phyloP scores from a whole-genome alignment of 2,797 vertebrate genomes.

The Scomberomorus guttatus region DNA sequence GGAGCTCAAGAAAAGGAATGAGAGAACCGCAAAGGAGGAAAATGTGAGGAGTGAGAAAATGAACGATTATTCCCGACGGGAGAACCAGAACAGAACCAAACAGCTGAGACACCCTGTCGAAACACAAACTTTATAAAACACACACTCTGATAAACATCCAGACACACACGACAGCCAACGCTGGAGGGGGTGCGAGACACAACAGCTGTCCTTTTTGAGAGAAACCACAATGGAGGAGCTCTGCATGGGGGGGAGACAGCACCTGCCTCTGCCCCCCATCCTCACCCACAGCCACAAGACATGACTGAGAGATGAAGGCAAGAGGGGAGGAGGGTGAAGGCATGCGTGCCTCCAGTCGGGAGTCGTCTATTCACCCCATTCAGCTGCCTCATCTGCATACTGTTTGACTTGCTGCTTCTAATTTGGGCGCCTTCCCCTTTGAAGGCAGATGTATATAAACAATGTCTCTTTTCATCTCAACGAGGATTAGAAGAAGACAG shows the following conservation, averaged over 20 bases:
- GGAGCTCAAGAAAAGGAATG: not conserved
- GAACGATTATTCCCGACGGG: not conserved
- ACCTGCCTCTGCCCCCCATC: conserved; percentile 68
- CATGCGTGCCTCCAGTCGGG: conserved; percentile 52
- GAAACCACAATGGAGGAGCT: conserved; percentile 64
- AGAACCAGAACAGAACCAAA: not conserved
- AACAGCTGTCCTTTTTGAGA: conserved; percentile 76
- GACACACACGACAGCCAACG: conserved; percentile 14
- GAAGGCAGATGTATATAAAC: conserved; percentile 75
- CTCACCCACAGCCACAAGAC: conserved; percentile 50
- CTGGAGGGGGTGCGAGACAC: conserved; percentile 46
- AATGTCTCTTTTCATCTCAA: conserved; percentile 70
- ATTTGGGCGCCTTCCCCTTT: conserved; percentile 64
- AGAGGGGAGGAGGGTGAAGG: conserved; percentile 37
- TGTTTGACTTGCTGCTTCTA: conserved; percentile 72
- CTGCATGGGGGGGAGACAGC: conserved; percentile 37
- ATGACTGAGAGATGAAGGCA: conserved; percentile 18
- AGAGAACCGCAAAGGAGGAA: not conserved
- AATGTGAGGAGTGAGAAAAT: not conserved
- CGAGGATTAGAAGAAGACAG: conserved; percentile 62
- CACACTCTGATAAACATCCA: conserved; percentile 25
- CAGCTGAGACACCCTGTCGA: conserved; percentile 20
- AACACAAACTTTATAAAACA: conserved; percentile 39
- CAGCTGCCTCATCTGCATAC: conserved; percentile 77
- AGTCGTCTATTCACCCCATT: conserved; percentile 54